Conservation (phyloP, 2,797 vertebrate species). For the Leptatherina wallacei region DNA sequence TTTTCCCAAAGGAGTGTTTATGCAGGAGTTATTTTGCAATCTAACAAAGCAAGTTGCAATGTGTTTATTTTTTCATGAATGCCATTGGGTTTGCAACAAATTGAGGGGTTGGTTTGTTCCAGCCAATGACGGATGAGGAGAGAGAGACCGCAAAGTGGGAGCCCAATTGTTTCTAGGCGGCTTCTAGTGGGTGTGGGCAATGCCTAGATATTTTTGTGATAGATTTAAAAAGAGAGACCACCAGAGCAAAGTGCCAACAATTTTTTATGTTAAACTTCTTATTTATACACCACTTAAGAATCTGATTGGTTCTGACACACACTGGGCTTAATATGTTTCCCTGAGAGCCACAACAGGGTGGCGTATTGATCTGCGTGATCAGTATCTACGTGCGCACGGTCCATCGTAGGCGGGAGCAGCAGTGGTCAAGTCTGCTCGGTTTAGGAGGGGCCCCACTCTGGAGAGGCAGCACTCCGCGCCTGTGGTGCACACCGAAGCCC, state of each 20-base stretch:
- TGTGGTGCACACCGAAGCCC: slow-evolving; percentile 65
- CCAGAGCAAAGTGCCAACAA: background rate
- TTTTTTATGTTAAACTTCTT: background rate
- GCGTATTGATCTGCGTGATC: slow-evolving; percentile 42
- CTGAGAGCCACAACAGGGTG: background rate
- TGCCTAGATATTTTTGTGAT: slow-evolving; percentile 54
- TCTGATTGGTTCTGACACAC: background rate
- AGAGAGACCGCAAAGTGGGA: slow-evolving; percentile 33
- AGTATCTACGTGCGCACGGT: slow-evolving; percentile 49
- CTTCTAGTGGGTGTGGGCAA: slow-evolving; percentile 45
- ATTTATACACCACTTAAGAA: background rate
- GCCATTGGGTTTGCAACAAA: slow-evolving; percentile 36
- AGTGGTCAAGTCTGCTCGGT: slow-evolving; percentile 56
- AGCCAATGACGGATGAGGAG: slow-evolving; percentile 48
- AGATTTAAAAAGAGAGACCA: slow-evolving; percentile 17
- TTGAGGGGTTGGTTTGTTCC: slow-evolving; percentile 40
- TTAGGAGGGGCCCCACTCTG: slow-evolving; percentile 68
- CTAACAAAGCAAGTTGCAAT: slow-evolving; percentile 13
- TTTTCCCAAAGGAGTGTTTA: background rate
- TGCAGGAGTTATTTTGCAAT: background rate
- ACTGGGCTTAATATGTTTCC: background rate
- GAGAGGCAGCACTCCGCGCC: slow-evolving; percentile 65
- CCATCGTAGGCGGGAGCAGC: slow-evolving; percentile 69
- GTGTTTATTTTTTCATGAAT: slow-evolving; percentile 5
- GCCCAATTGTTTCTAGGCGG: slow-evolving; percentile 51